phyloP scores from a whole-genome alignment of 2,797 vertebrate genomes.

The Dendrocincla tyrannina region DNA sequence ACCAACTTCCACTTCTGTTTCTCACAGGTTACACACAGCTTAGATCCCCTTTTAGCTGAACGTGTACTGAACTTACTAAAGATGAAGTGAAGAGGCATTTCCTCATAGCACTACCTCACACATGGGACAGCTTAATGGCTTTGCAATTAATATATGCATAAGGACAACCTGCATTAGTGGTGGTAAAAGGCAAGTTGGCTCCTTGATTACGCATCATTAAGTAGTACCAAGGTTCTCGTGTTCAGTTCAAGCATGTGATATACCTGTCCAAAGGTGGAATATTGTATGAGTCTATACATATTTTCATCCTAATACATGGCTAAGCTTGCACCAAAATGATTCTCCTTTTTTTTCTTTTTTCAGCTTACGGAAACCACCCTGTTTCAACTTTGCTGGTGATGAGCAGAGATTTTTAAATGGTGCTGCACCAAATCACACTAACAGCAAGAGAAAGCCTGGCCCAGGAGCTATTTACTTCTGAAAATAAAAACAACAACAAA shows the following conservation, averaged over 20 bases:
- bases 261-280: conserved; percentile 3
- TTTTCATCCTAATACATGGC: not conserved
- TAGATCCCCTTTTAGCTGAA: conserved; percentile 57
- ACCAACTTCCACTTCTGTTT: conserved; percentile 57
- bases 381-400: not conserved
- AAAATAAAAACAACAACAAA: not conserved
- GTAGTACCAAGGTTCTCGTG: not conserved
- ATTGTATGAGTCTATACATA: not conserved
- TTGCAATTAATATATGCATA: conserved; percentile 69
- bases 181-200: conserved; percentile 45
- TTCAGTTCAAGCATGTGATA: rapidly evolving
- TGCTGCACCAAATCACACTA: not conserved
- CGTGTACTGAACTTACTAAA: conserved; percentile 32
- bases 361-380: not conserved
- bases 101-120: conserved; percentile 39
- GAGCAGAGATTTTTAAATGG: not conserved
- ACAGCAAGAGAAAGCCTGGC: not conserved
- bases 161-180: conserved; percentile 67
- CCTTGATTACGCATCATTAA: conserved; percentile 46
- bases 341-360: not conserved
- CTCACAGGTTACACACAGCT: conserved; percentile 25
- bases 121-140: conserved; percentile 68
- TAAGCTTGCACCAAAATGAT: not conserved
- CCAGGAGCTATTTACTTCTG: conserved; percentile 2
- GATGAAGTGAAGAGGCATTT: conserved; percentile 64